Conservation (phyloP, 2,888 invertebrate genomes). For the Stictocephala bisonia region DNA sequence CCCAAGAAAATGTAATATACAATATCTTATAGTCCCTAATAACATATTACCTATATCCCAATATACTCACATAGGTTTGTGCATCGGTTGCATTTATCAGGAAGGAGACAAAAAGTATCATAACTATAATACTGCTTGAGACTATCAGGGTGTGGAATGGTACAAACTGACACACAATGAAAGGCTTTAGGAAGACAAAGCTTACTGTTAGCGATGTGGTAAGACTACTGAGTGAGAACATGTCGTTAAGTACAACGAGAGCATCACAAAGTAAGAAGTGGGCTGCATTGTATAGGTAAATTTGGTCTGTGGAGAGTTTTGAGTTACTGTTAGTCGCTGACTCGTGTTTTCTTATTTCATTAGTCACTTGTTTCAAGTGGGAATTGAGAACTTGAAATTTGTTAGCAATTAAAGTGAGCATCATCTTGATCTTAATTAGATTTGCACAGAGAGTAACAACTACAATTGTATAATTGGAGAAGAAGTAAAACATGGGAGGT, state of each 20-base stretch:
- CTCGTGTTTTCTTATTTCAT: neutral
- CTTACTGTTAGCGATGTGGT: constrained; percentile 11
- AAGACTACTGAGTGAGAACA: neutral
- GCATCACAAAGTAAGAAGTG: constrained; percentile 26
- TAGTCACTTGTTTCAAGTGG: neutral
- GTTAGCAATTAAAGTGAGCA: constrained; percentile 12
- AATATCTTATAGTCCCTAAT: too few species aligned
- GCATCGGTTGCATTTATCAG: constrained; percentile 20
- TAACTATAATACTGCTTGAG: too few species aligned
- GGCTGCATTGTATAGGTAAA: constrained; percentile 20
- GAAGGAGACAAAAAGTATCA: constrained; percentile 9
- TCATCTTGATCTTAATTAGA: constrained; percentile 18
- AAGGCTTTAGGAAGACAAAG: neutral
- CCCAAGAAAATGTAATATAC: too few species aligned
- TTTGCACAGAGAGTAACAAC: neutral
- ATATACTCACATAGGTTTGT: constrained; percentile 14
- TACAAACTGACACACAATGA: neutral
- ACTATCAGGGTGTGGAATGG: neutral
- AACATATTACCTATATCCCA: neutral
- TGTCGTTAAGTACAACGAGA: neutral
- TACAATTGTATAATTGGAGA: neutral
- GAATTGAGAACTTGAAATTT: constrained; percentile 15
- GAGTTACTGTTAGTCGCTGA: neutral
- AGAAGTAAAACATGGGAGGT: neutral
- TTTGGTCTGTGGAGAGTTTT: neutral